Conservation (phyloP, 30 jellyfish, hydroid and myxozoan species). For the Hydractinia symbiolongicarpus region DNA sequence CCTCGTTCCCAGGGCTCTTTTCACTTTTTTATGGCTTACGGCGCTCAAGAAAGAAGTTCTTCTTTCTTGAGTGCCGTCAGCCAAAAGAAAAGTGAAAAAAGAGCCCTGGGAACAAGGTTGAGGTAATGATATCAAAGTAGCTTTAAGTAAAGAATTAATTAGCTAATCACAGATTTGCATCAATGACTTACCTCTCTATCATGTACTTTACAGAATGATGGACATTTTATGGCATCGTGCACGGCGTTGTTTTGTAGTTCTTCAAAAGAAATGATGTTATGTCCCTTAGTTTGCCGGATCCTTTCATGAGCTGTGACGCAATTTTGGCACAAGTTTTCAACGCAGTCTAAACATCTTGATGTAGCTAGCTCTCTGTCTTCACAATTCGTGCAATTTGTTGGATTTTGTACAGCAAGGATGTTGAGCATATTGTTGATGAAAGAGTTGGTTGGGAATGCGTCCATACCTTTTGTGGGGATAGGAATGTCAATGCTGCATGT, state of each 20-base stretch:
- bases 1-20: too few species aligned
- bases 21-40: too few species aligned
- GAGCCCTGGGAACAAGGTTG: too few species aligned
- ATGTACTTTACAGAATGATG: slow-evolving; percentile 85
- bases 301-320: slow-evolving; percentile 97
- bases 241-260: slow-evolving; percentile 96
- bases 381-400: slow-evolving; percentile 86
- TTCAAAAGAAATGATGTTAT: slow-evolving; percentile 76
- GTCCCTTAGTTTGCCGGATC: slow-evolving; percentile 94
- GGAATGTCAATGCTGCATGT: slow-evolving; percentile 72
- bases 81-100: too few species aligned
- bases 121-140: background rate
- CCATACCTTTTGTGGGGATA: slow-evolving; percentile 86
- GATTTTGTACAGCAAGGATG: slow-evolving; percentile 78
- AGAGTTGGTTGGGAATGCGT: slow-evolving; percentile 84
- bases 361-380: slow-evolving; percentile 91
- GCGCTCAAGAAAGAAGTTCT: too few species aligned
- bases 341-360: slow-evolving; percentile 96
- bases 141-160: background rate
- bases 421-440: slow-evolving; percentile 81
- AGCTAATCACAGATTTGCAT: background rate
- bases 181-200: slow-evolving; percentile 71
- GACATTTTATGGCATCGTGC: slow-evolving; percentile 89
- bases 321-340: slow-evolving; percentile 78
- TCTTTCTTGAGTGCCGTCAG: too few species aligned